Conservation (phyloP, 1,140 invertebrate genomes). For the Lerema accius region DNA sequence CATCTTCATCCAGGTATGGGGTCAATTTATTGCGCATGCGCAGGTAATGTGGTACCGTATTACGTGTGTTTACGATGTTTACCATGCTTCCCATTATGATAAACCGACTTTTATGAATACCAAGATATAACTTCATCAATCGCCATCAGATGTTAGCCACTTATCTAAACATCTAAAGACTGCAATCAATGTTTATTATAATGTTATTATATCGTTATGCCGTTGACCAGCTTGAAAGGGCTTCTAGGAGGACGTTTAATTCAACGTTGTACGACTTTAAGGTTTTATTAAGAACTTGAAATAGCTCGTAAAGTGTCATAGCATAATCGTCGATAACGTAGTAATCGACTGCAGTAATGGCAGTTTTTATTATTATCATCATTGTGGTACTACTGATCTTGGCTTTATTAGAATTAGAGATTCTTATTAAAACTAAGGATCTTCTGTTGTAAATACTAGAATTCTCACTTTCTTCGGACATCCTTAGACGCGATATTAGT, state of each 20-base stretch:
- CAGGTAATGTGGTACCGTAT: conserved; percentile 19
- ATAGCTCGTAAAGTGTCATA: not conserved
- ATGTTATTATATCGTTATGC: not conserved
- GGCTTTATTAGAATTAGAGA: not conserved
- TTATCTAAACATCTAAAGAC: not conserved
- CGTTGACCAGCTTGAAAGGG: not conserved
- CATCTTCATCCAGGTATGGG: conserved; percentile 32
- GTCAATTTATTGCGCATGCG: conserved; percentile 23
- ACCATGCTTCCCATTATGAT: not conserved
- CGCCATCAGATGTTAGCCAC: not conserved
- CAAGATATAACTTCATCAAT: not conserved
- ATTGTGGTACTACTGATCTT: not conserved
- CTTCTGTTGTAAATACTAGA: too few relatives aligned
- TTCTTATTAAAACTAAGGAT: too few relatives aligned
- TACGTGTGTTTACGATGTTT: conserved; percentile 22
- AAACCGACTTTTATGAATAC: not conserved
- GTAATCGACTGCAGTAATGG: not conserved
- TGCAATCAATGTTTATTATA: not conserved
- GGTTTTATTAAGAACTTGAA: not conserved
- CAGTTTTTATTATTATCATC: not conserved
- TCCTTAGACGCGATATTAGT: too few relatives aligned
- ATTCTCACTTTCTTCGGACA: too few relatives aligned
- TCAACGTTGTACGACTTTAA: not conserved
- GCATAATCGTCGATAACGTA: not conserved
- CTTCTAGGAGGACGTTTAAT: not conserved